Base-by-base conservation (phyloP, 2,797 vertebrate species). In the Poecile montanus region DNA sequence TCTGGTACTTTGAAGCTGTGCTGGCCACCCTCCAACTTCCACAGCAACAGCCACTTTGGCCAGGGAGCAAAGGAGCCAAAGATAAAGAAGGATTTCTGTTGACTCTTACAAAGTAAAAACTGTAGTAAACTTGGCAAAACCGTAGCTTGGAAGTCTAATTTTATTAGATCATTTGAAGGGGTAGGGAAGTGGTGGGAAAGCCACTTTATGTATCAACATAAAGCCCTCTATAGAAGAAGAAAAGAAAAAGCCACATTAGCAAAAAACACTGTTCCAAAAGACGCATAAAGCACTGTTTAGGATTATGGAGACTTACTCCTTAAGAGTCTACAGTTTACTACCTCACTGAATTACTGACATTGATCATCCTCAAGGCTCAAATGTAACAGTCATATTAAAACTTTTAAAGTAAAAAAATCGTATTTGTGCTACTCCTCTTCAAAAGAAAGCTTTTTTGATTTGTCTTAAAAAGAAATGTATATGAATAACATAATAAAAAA, bases 1-100 rank as follows among this genome's bases (percentile, higher is more conserved):
- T 82, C 60, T 92, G 65, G 47, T 50, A 53, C 91, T 89, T 93
- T 88, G 87, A 93, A 94, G 79, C n/a, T 88, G 11, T 30, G 66
- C 62, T 96, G 93, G 92, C 89, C 10, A 78, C 40, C 25, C 16
- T 91, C 85, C 92, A 92, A 32, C 3, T 51, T 88, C 66, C 32
- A 63, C n/a, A 89, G 62, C 68, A 85, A 90, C 65, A 88, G 56
- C 30, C 25, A 85, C 76, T n/a, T n/a, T 14, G 44, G 87, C 66
- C 87, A 75, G 19, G 21, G 60, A 85, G 68, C 58, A 94, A 87
- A 93, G 30, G 3, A 95, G 61, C 9, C 71, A 63, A 67, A 89
- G 57, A 88, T 65, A 79, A 74, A 85, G 36, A 75, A 87, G 44
- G 30, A 91, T 63, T 94, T 78, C 76, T 91, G 23, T 25, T 0